phyloP scores from a whole-genome alignment of 1,140 invertebrate genomes.

The Hestina assimilis region DNA sequence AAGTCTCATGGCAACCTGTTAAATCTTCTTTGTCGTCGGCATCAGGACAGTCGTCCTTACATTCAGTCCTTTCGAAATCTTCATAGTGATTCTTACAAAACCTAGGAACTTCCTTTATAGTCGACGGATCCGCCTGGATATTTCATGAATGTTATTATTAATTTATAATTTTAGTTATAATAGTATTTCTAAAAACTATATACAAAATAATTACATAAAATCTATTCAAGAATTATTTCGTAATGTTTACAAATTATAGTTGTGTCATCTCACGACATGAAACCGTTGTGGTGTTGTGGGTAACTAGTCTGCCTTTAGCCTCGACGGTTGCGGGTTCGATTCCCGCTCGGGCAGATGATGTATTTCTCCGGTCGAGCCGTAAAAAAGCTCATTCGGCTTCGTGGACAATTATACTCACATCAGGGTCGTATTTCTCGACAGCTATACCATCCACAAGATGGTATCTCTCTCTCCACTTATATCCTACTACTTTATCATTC shows the following conservation, averaged over 20 bases:
- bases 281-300: too few relatives aligned
- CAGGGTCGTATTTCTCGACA: conserved; percentile 61
- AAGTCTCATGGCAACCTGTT: background rate
- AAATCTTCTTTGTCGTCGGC: conserved; percentile 25
- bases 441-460: conserved; percentile 58
- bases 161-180: too few relatives aligned
- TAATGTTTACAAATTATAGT: too few relatives aligned
- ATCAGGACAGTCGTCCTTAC: conserved; percentile 41
- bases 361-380: too few relatives aligned
- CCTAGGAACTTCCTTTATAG: conserved; percentile 44
- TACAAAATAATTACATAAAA: too few relatives aligned
- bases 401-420: conserved; percentile 45
- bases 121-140: conserved; percentile 32
- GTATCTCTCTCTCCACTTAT: conserved; percentile 53
- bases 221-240: too few relatives aligned
- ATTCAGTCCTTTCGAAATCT: conserved; percentile 42
- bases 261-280: too few relatives aligned
- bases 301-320: too few relatives aligned
- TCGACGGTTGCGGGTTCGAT: too few relatives aligned
- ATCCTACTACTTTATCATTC: conserved; percentile 39
- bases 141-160: background rate
- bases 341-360: too few relatives aligned
- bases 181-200: too few relatives aligned
- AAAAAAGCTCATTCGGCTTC: too few relatives aligned
- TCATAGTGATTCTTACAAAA: conserved; percentile 44